These are phyloP conservation scores for Osedax frankpressi DNA, from an alignment of 2,888 invertebrate species.

Conservation along the genomic window DNA sequence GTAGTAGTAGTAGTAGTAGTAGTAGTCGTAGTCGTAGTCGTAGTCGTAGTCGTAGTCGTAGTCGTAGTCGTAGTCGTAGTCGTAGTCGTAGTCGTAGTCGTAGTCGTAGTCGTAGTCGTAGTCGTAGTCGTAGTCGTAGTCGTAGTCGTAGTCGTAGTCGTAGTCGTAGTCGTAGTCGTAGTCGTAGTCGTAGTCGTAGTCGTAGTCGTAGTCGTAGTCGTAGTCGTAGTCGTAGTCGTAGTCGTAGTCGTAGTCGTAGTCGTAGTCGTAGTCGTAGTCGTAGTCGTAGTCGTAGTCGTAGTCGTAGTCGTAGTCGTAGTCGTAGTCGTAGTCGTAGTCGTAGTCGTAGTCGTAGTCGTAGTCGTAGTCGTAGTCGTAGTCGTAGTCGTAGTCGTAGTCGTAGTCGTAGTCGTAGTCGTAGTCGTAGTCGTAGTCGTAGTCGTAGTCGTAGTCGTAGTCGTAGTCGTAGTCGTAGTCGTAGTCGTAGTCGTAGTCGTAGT, in stretches of 20 bases:
- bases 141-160: background rate
- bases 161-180: background rate
- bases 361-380: no score
- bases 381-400: background rate
- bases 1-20: constrained; percentile 12
- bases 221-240: background rate
- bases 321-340: constrained; percentile 5
- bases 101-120: constrained; percentile 7
- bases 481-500: background rate
- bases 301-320: constrained; percentile 7
- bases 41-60: constrained; percentile 4
- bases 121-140: constrained; percentile 3
- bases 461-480: background rate
- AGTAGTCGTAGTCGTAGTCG: constrained; percentile 7
- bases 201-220: background rate
- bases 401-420: background rate
- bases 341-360: constrained; percentile 1
- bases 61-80: constrained; percentile 6
- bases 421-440: background rate
- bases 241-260: background rate
- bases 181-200: background rate
- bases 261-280: background rate
- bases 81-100: constrained; percentile 5
- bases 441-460: background rate
- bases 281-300: constrained; percentile 7